Evolutionary conservation across 1,140 invertebrate species (phyloP).

Genomic region (Aporrectodea caliginosa): DNA sequence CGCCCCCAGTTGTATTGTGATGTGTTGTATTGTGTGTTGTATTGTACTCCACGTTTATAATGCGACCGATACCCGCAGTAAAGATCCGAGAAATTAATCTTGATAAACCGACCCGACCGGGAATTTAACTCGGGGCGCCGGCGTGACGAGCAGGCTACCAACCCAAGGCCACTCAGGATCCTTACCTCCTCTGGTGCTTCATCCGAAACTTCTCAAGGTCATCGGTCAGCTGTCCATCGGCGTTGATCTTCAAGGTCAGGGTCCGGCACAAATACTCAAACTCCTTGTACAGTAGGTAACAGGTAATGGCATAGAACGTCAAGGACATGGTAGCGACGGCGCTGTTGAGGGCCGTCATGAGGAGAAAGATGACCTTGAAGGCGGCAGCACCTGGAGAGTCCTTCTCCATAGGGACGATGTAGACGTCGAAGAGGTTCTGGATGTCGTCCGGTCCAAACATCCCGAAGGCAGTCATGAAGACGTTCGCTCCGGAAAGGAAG

Average conservation of each 20-base stretch:
- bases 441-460: background rate
- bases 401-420: background rate
- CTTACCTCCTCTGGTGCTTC: constrained; percentile 6
- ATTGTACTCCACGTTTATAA: too few relatives aligned
- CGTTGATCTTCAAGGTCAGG: constrained; percentile 9
- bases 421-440: background rate
- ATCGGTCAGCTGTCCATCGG: constrained; percentile 12
- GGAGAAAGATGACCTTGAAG: constrained; percentile 5
- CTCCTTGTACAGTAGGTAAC: constrained; percentile 24
- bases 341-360: constrained; percentile 11
- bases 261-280: constrained; percentile 21
- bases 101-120: too few relatives aligned
- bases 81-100: too few relatives aligned
- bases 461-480: background rate
- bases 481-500: background rate
- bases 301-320: constrained; percentile 11
- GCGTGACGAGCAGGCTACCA: too few relatives aligned
- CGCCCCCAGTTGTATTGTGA: too few relatives aligned
- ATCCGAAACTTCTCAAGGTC: constrained; percentile 13
- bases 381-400: background rate
- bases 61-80: too few relatives aligned
- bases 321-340: constrained; percentile 11
- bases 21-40: too few relatives aligned
- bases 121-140: too few relatives aligned
- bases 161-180: too few relatives aligned